phyloP scores from a whole-genome alignment of 2,888 invertebrate species.

The Nymphalis urticae region DNA sequence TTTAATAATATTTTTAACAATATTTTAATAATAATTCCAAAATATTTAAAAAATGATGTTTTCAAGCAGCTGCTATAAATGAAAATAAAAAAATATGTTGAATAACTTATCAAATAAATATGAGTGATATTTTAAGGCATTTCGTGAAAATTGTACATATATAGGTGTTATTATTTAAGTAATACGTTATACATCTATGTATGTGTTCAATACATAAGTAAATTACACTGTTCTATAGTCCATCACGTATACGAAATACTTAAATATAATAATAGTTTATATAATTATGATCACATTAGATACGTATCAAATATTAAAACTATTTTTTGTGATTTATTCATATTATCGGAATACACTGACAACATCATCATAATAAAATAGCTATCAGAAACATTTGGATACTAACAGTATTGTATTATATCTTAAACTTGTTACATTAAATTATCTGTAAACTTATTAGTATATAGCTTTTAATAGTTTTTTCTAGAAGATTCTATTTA shows the following conservation, averaged over 20 bases:
- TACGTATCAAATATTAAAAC: neutral
- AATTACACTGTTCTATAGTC: no score
- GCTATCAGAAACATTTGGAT: neutral
- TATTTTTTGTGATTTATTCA: neutral
- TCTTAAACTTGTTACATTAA: neutral
- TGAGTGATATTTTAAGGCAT: neutral
- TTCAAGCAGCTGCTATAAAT: no score
- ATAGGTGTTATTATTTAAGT: neutral
- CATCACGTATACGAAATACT: neutral
- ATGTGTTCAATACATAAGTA: no score
- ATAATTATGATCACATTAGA: neutral
- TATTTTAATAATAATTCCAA: no score
- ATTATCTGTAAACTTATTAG: neutral
- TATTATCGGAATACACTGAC: neutral
- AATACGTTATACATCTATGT: neutral
- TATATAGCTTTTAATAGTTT: neutral
- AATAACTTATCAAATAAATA: neutral
- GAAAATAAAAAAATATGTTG: no score
- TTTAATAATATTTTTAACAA: no score
- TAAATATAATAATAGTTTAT: neutral
- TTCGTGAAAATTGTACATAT: neutral
- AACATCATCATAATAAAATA: neutral
- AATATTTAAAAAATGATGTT: no score
- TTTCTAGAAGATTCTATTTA: slow-evolving; percentile 3
- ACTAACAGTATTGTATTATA: neutral